Conservation (phyloP, 1,140 invertebrate species). For the Macrosteles quadrilineatus region DNA sequence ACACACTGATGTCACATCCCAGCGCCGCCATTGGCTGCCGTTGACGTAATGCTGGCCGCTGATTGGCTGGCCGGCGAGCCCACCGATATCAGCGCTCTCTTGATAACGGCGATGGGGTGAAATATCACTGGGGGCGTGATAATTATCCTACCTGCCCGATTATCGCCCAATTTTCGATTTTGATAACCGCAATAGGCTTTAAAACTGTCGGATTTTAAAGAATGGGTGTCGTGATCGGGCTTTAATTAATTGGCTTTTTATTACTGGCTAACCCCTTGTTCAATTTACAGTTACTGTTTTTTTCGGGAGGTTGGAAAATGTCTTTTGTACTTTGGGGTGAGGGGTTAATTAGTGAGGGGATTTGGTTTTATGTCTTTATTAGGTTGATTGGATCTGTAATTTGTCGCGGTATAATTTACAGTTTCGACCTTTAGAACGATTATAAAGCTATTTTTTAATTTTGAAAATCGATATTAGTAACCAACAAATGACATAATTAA, state of each 20-base stretch:
- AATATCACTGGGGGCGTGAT: conserved; percentile 5
- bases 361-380: not conserved
- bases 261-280: not conserved
- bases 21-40: not conserved
- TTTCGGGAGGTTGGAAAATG: too few species aligned
- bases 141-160: conserved; percentile 11
- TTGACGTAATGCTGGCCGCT: conserved; percentile 9
- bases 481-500: too few species aligned
- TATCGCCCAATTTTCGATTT: conserved; percentile 11
- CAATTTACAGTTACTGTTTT: not conserved
- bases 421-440: too few species aligned
- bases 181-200: not conserved
- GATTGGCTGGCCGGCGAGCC: conserved; percentile 10
- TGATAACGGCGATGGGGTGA: conserved; percentile 8
- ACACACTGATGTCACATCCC: conserved; percentile 10
- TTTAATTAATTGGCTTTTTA: conserved; percentile 10
- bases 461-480: too few species aligned
- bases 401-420: too few species aligned
- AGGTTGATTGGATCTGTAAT: too few species aligned
- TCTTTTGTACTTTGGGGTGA: not conserved
- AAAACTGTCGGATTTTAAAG: not conserved
- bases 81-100: conserved; percentile 14
- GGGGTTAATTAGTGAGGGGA: not conserved
- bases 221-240: not conserved
- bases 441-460: too few species aligned